A percentile compares a stretch with the other conserved stretches of the same genome.
Conservation (phyloP, 1,140 invertebrate species). For the Oedothorax gibbosus region DNA sequence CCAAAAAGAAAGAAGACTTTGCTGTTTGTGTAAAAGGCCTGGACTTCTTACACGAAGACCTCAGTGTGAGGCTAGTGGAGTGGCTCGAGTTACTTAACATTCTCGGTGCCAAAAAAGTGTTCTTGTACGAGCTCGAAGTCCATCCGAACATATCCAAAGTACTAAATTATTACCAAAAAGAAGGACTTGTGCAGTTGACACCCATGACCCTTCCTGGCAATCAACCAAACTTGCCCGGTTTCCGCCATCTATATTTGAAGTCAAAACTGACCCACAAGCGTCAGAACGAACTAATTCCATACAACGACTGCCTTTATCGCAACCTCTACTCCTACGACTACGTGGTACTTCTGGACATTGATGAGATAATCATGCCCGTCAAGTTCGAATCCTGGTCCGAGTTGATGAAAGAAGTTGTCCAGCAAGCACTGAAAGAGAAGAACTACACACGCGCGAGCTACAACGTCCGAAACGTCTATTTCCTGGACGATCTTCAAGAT, state of each 20-base stretch:
- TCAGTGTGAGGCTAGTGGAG: slow-evolving; percentile 90
- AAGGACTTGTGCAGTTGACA: slow-evolving; percentile 84
- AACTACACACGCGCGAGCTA: slow-evolving; percentile 85
- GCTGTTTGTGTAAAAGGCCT: slow-evolving; percentile 95
- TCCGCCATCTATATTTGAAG: slow-evolving; percentile 89
- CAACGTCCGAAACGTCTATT: slow-evolving; percentile 94
- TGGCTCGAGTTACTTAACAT: slow-evolving; percentile 91
- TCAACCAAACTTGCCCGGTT: slow-evolving; percentile 87
- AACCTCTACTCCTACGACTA: slow-evolving; percentile 92
- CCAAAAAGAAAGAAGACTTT: slow-evolving; percentile 79
- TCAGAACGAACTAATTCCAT: slow-evolving; percentile 95
- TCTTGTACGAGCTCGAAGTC: slow-evolving; percentile 90
- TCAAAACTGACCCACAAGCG: slow-evolving; percentile 90
- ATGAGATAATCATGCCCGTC: slow-evolving; percentile 95
- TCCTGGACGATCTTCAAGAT: slow-evolving; percentile 83
- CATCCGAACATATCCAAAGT: slow-evolving; percentile 93
- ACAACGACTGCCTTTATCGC: slow-evolving; percentile 96
- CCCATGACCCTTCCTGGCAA: slow-evolving; percentile 90
- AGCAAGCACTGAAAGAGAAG: slow-evolving; percentile 73
- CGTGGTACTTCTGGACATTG: slow-evolving; percentile 90
- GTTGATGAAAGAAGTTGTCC: slow-evolving; percentile 79
- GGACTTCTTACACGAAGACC: slow-evolving; percentile 90
- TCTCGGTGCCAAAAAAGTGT: slow-evolving; percentile 91
- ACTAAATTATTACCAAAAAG: slow-evolving; percentile 81
- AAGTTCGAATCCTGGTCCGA: slow-evolving; percentile 80